A percentile compares a stretch with the other conserved stretches of the same genome.
These are phyloP conservation scores for Chiloscyllium punctatum DNA, from an alignment of 2,797 vertebrate species.

Conservation along the genomic window DNA sequence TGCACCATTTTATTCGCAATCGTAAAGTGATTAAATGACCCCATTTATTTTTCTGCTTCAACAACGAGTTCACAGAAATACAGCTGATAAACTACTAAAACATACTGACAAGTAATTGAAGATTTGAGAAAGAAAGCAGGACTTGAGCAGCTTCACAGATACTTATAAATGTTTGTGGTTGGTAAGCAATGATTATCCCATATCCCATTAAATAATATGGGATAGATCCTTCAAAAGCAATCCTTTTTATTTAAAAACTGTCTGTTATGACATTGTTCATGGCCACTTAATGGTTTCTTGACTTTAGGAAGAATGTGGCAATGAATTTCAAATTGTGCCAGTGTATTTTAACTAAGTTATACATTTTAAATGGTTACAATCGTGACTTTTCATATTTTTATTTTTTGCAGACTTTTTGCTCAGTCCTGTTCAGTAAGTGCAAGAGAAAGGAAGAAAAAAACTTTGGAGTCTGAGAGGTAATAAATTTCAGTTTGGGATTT, in stretches of 20 bases:
- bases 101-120: neutral
- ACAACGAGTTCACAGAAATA: neutral
- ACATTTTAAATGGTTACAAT: neutral
- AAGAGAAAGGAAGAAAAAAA: conserved; percentile 73
- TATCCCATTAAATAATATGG: neutral
- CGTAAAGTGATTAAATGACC: neutral
- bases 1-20: neutral
- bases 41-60: neutral
- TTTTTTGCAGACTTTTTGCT: conserved; percentile 69
- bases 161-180: neutral
- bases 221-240: too few species aligned
- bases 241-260: neutral
- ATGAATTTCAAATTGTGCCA: neutral
- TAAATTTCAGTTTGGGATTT: neutral
- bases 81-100: neutral
- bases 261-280: neutral
- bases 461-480: conserved; percentile 72
- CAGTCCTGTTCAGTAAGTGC: conserved; percentile 70
- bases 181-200: neutral
- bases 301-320: neutral
- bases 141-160: too few species aligned
- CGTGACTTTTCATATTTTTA: neutral
- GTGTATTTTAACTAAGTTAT: neutral
- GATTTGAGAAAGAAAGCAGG: neutral
- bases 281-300: neutral